These are phyloP conservation scores for Pristis pectinata DNA, from an alignment of 2,797 vertebrate genomes.

Conservation along the genomic window DNA sequence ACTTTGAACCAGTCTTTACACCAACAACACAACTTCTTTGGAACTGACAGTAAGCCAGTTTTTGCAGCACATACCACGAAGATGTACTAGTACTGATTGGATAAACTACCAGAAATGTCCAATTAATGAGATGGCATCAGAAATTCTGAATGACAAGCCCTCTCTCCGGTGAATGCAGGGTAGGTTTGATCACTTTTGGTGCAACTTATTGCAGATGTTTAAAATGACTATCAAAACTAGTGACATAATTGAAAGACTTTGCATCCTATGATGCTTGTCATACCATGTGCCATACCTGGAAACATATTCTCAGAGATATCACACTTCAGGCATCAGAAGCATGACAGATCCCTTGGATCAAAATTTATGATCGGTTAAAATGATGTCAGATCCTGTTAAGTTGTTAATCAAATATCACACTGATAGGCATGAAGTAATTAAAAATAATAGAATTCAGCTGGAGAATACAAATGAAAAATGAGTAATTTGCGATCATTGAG, in stretches of 20 bases:
- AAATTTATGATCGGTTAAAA: not conserved
- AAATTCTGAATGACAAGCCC: not conserved
- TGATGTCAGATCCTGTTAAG: not conserved
- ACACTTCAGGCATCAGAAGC: not conserved
- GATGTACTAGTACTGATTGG: not conserved
- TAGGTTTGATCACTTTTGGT: not conserved
- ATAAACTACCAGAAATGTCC: not conserved
- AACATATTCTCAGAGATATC: not conserved
- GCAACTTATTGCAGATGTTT: not conserved
- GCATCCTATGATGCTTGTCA: not conserved
- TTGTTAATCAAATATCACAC: not conserved
- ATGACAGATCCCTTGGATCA: not conserved
- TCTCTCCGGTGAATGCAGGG: not conserved
- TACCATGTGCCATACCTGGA: not conserved
- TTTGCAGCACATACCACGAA: not conserved
- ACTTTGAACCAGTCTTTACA: not conserved
- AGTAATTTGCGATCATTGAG: not conserved
- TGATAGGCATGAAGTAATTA: not conserved
- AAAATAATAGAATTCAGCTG: not conserved
- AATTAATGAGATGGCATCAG: not conserved
- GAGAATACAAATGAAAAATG: not conserved
- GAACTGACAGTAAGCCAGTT: not conserved
- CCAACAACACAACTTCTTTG: not conserved
- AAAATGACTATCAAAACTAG: not conserved
- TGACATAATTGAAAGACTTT: not conserved